Evolutionary conservation across 2,888 invertebrate genomes (phyloP), one percentile per base, ranked within the genome.

Genomic region (Caenorhabditis sp.): DNA sequence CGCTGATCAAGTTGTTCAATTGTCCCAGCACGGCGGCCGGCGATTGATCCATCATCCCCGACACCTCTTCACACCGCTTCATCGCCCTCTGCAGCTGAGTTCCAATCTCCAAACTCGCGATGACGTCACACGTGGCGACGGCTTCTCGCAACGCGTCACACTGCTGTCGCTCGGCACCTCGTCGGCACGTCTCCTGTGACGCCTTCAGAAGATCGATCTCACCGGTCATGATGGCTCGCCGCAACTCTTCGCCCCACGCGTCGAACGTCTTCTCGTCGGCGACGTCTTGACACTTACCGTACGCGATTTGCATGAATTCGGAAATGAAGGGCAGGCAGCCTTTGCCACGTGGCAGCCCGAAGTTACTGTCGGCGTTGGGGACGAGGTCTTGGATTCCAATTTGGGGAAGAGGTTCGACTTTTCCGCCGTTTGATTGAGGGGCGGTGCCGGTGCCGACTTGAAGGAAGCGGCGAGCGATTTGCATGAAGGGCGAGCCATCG

Each of bases 301-400:
- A 92, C 3, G 89, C 89, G 64, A 87, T 86, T 84, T 90, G 90
- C 91, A 91, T 91, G 80, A 91, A 90, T 66, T 91, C 91, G 5
- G 88, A 88, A n/a, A 91, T 84, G 80, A 91, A 92, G 10, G 91
- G 91, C 12, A 91, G 86, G 77, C 91, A 91, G 10, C 91, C 91
- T 77, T 90, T 87, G 19, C 91, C 91, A 59, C 87, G 88, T 31
- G 87, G 88, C 47, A 91, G 63, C 0, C 91, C 91, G 66, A 91
- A 91, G 76, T 91, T 91, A 22, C 83, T 82, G 28, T 85, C 85
- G 8, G 90, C 88, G 10, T 87, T 87, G 1, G 91, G 89, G 22
- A 90, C 64, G 26, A 91, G 80, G 66, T 91, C 90, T 19, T 85
- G 82, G 24, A 91, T 86, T 38, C 82, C 82, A 28, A 85, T 72